Conservation (phyloP, 2,113 vertebrate species). For the Orthonyx spaldingii region DNA sequence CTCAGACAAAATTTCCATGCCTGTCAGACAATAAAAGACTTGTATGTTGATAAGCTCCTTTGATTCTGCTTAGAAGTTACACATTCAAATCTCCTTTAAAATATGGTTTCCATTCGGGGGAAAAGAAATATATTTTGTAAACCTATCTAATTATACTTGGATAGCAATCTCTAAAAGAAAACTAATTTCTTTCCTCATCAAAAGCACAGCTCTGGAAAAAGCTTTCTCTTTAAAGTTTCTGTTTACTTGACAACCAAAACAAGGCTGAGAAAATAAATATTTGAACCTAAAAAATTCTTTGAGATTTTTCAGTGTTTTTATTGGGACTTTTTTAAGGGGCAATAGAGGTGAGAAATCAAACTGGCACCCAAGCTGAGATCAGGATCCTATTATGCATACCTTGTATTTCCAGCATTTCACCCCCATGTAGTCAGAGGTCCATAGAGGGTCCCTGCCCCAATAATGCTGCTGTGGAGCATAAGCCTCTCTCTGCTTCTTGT, state of each 20-base stretch:
- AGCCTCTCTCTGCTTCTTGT: not conserved
- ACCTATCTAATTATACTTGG: conserved; percentile 34
- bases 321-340: not conserved
- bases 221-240: conserved; percentile 9
- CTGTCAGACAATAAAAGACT: not conserved
- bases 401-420: not conserved
- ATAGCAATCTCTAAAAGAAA: not conserved
- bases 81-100: not conserved
- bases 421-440: not conserved
- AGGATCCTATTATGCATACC: not conserved
- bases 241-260: not conserved
- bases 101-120: not conserved
- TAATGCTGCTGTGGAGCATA: not conserved
- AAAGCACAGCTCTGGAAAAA: conserved; percentile 1
- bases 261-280: not conserved
- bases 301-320: not conserved
- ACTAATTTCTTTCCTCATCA: conserved; percentile 30
- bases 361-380: not conserved
- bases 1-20: not conserved
- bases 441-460: fast-evolving
- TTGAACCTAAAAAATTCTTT: not conserved
- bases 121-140: not conserved
- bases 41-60: not conserved
- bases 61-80: not conserved
- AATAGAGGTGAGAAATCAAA: not conserved